phyloP scores from a whole-genome alignment of 2,888 invertebrate species.

The Ichneumoninae sp. region DNA sequence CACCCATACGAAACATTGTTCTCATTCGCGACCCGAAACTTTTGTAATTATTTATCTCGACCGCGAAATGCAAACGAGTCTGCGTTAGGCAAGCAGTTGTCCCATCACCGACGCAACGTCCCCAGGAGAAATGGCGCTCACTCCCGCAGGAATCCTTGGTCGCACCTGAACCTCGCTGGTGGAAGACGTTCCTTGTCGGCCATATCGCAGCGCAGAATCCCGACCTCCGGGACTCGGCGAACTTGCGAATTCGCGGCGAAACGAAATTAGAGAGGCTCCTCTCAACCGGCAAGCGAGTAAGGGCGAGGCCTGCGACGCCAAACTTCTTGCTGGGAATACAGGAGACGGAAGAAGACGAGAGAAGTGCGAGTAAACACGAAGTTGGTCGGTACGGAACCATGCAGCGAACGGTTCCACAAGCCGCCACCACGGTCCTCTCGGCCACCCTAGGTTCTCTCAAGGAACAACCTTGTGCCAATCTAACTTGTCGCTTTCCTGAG shows the following conservation, averaged over 20 bases:
- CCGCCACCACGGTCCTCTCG: constrained; percentile 15
- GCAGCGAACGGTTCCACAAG: constrained; percentile 48
- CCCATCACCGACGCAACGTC: background rate
- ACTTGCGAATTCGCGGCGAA: constrained; percentile 63
- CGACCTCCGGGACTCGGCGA: constrained; percentile 45
- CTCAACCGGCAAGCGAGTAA: constrained; percentile 26
- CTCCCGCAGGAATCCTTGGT: background rate
- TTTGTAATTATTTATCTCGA: background rate
- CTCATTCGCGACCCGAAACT: background rate
- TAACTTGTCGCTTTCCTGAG: constrained; percentile 66
- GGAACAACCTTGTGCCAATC: constrained; percentile 65
- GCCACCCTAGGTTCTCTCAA: constrained; percentile 28
- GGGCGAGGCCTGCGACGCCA: background rate
- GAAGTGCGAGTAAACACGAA: constrained; percentile 44
- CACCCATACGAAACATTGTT: background rate
- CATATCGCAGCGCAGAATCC: constrained; percentile 52
- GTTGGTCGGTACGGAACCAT: constrained; percentile 40
- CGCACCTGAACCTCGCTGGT: background rate
- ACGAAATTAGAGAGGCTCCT: constrained; percentile 58
- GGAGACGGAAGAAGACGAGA: background rate
- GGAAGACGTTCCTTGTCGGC: constrained; percentile 38
- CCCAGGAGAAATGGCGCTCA: background rate
- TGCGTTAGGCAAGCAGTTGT: background rate
- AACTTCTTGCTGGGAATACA: background rate
- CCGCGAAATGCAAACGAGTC: background rate